These are phyloP conservation scores for Eupeodes corollae DNA, from an alignment of 1,140 invertebrate genomes.

Conservation along the genomic window DNA sequence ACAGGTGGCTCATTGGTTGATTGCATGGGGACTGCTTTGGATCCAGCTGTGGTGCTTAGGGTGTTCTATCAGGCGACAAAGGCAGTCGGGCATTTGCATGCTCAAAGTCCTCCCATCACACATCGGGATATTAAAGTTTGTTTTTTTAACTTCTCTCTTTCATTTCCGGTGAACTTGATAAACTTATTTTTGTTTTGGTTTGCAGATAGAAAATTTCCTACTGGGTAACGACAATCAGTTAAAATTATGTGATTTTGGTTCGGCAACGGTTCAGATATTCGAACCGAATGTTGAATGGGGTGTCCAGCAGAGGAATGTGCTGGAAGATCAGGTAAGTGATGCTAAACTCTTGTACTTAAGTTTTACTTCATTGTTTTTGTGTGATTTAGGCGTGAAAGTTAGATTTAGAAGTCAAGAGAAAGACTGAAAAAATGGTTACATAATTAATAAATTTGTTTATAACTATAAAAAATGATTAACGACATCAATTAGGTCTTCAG, in stretches of 20 bases:
- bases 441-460: too few relatives aligned
- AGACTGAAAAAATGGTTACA: too few relatives aligned
- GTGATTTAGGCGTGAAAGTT: too few relatives aligned
- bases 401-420: too few relatives aligned
- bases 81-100: constrained; percentile 89
- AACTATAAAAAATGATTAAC: too few relatives aligned
- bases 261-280: constrained; percentile 76
- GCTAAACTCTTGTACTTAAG: not conserved
- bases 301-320: constrained; percentile 74
- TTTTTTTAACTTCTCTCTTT: not conserved
- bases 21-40: constrained; percentile 57
- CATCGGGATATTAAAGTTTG: constrained; percentile 70
- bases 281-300: constrained; percentile 82
- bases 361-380: not conserved
- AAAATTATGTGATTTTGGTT: constrained; percentile 98
- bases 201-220: constrained; percentile 50
- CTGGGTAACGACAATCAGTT: constrained; percentile 70
- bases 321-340: constrained; percentile 82
- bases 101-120: constrained; percentile 73
- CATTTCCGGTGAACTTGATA: not conserved
- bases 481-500: too few relatives aligned
- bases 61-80: constrained; percentile 86
- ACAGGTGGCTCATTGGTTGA: constrained; percentile 70
- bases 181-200: constrained; percentile 35
- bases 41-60: constrained; percentile 64